phyloP scores from a whole-genome alignment of 2,113 vertebrate genomes.

The Poeciliopsis prolifica region DNA sequence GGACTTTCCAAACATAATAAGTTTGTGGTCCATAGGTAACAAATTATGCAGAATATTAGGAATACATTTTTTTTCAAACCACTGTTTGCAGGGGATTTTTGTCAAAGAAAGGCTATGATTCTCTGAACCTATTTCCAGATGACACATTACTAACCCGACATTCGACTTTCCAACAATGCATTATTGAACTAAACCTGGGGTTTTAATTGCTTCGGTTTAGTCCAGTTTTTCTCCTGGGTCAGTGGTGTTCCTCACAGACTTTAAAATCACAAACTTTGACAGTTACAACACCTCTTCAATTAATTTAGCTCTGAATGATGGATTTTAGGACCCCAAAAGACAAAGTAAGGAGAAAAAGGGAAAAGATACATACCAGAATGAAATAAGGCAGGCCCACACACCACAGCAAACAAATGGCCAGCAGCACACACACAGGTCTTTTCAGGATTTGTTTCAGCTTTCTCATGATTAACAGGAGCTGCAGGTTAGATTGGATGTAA shows the following conservation, averaged over 20 bases:
- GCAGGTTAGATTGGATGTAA: not conserved
- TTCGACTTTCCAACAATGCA: no score
- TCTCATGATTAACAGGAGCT: constrained; percentile 18
- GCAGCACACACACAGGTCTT: not conserved
- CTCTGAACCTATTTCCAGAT: no score
- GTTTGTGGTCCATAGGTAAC: no score
- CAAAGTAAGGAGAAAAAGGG: not conserved
- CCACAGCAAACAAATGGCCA: constrained; percentile 19
- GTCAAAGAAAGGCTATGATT: no score
- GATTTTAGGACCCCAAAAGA: not conserved
- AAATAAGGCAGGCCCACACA: constrained; percentile 2
- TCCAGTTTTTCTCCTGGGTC: not conserved
- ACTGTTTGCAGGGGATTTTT: no score
- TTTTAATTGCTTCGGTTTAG: not conserved
- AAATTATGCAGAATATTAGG: no score
- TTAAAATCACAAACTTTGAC: not conserved
- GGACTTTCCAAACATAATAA: no score
- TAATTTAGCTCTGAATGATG: not conserved
- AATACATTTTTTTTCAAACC: no score
- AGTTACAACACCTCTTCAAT: not conserved
- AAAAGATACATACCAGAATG: constrained; percentile 38
- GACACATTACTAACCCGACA: no score
- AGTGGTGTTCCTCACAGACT: not conserved
- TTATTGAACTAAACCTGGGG: no score
- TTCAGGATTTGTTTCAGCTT: not conserved